A percentile compares a stretch with the other conserved stretches of the same genome.
These are phyloP conservation scores for Siniperca chuatsi DNA, from an alignment of 2,113 vertebrate genomes.

Conservation along the genomic window DNA sequence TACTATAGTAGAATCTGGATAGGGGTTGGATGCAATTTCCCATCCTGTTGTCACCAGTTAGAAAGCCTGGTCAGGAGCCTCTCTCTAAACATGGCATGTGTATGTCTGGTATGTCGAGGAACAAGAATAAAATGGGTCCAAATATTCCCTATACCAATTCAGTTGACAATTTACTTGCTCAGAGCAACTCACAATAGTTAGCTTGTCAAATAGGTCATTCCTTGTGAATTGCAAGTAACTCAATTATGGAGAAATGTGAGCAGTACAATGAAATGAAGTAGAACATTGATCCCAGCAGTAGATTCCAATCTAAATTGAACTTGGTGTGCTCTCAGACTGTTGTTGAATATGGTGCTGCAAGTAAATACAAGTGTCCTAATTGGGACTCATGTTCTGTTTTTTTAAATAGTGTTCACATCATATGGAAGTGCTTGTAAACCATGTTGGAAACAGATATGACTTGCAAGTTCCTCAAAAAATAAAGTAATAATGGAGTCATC, in stretches of 20 bases:
- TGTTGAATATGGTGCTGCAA: not conserved
- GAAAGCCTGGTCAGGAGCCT: not conserved
- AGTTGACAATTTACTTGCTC: not conserved
- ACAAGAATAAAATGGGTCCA: not conserved
- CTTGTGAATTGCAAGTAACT: constrained; percentile 24
- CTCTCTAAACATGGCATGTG: not conserved
- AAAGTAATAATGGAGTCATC: not conserved
- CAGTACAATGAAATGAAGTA: not conserved
- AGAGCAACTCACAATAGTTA: constrained; percentile 5
- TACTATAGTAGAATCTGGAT: not conserved
- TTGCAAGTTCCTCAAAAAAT: not conserved
- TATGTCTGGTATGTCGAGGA: constrained; percentile 15
- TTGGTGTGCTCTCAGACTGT: not conserved
- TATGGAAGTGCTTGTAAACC: not conserved
- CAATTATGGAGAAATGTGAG: constrained; percentile 27
- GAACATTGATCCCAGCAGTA: not conserved
- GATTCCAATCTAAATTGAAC: constrained; percentile 1
- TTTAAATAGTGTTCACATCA: no score
- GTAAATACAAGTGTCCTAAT: not conserved
- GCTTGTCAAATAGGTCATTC: not conserved
- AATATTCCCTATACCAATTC: not conserved
- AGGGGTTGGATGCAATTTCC: not conserved
- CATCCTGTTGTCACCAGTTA: not conserved
- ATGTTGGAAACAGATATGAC: not conserved
- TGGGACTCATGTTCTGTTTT: not conserved